A percentile compares a stretch with the other conserved stretches of the same genome.
Evolutionary conservation across 2,113 vertebrate genomes (phyloP).

Genomic region (Trichomycterus rosablanca): DNA sequence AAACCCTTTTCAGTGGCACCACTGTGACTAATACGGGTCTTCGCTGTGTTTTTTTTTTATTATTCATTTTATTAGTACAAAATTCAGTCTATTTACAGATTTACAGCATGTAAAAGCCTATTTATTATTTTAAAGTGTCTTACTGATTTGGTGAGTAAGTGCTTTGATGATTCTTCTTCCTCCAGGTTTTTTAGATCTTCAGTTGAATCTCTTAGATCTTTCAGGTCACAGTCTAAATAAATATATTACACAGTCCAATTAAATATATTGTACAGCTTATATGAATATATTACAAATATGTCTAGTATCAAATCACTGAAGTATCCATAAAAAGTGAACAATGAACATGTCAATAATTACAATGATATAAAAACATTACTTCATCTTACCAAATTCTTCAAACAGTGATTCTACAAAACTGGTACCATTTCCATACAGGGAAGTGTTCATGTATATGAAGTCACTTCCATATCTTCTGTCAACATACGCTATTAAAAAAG

Average conservation of each 20-base stretch:
- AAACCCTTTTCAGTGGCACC: too few species aligned
- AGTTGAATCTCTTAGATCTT: constrained; percentile 81
- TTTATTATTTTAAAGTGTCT: constrained; percentile 39
- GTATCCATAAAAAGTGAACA: background rate
- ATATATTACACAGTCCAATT: constrained; percentile 72
- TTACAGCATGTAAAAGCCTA: too few species aligned
- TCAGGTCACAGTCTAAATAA: constrained; percentile 82
- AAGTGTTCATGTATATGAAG: constrained; percentile 89
- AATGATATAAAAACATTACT: background rate
- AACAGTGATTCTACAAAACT: constrained; percentile 98
- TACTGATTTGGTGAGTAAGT: constrained; percentile 61
- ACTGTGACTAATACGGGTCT: too few species aligned
- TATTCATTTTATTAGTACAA: too few species aligned
- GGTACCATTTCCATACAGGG: constrained; percentile 85
- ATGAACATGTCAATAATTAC: background rate
- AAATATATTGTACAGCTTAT: constrained; percentile 7
- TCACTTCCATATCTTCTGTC: constrained; percentile 68
- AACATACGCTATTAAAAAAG: constrained; percentile 12
- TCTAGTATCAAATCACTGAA: background rate
- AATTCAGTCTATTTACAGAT: too few species aligned
- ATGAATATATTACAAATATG: background rate
- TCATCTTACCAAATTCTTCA: constrained; percentile 84
- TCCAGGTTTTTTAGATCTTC: constrained; percentile 78
- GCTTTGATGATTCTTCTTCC: constrained; percentile 56
- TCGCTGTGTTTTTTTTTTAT: too few species aligned